Conservation (phyloP, 2,888 invertebrate species). For the Emmelina monodactyla region DNA sequence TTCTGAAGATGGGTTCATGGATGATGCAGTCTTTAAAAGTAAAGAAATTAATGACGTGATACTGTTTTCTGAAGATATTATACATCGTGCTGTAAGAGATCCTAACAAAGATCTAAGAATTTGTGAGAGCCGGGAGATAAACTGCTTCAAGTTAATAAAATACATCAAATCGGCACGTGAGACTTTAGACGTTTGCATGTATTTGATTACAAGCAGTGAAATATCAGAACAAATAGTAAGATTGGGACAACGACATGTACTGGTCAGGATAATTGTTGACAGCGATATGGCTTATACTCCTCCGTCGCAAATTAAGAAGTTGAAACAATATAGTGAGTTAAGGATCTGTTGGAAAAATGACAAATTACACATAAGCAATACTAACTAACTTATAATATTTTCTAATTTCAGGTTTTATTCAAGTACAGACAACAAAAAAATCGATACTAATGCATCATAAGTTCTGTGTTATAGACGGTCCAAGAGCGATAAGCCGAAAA, state of each 20-base stretch:
- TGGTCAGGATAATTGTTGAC: constrained; percentile 55
- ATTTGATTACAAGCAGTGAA: constrained; percentile 54
- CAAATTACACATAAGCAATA: no score
- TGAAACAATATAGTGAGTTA: constrained; percentile 54
- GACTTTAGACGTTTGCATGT: constrained; percentile 59
- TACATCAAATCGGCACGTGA: constrained; percentile 57
- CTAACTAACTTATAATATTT: constrained; percentile 2
- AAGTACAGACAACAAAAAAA: constrained; percentile 53
- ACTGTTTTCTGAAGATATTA: constrained; percentile 49
- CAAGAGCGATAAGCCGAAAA: constrained; percentile 48
- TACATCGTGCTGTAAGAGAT: constrained; percentile 41
- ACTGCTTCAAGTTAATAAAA: constrained; percentile 53
- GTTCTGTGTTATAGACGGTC: constrained; percentile 73
- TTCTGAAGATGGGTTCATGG: constrained; percentile 33
- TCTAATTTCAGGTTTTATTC: constrained; percentile 44
- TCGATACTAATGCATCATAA: constrained; percentile 82
- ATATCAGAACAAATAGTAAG: constrained; percentile 55
- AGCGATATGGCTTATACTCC: constrained; percentile 56
- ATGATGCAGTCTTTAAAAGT: constrained; percentile 34
- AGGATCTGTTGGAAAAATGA: no score
- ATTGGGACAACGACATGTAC: constrained; percentile 51
- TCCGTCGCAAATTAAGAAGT: constrained; percentile 51
- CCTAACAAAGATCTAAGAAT: constrained; percentile 42
- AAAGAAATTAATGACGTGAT: constrained; percentile 59
- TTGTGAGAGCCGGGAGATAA: constrained; percentile 50